These are phyloP conservation scores for Hybognathus amarus DNA, from an alignment of 2,797 vertebrate genomes.

Conservation along the genomic window DNA sequence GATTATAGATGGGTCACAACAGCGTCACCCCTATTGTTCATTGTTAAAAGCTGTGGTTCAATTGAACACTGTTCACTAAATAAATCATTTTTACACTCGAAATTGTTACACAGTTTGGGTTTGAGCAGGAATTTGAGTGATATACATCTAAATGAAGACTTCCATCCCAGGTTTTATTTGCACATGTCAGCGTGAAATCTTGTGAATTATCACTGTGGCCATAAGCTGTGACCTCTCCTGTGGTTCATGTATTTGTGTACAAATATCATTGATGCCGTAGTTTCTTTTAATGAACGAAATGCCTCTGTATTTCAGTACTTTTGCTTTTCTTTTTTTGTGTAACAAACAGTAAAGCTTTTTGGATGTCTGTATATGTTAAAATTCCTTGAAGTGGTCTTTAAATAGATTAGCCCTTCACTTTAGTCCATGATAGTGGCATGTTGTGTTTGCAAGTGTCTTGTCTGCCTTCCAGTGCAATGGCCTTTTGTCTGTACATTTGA, in stretches of 20 bases:
- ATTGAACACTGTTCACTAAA: neutral
- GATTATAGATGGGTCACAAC: constrained; percentile 39
- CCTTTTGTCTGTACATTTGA: constrained; percentile 33
- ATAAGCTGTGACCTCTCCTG: constrained; percentile 33
- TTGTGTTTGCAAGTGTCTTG: constrained; percentile 52
- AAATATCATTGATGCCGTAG: constrained; percentile 20
- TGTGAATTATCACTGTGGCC: constrained; percentile 34
- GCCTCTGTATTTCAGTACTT: constrained; percentile 64
- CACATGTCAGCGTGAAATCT: constrained; percentile 22
- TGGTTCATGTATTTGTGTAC: constrained; percentile 20
- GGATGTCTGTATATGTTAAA: constrained; percentile 15
- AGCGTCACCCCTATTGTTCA: neutral
- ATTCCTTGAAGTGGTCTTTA: constrained; percentile 65
- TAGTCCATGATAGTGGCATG: constrained; percentile 41
- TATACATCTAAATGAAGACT: constrained; percentile 22
- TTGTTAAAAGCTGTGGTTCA: constrained; percentile 6
- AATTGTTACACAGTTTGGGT: neutral
- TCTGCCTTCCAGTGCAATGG: constrained; percentile 45
- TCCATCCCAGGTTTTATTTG: constrained; percentile 29
- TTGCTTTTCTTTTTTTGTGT: constrained; percentile 62
- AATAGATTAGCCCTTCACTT: constrained; percentile 11
- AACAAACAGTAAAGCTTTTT: constrained; percentile 9
- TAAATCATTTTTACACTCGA: neutral
- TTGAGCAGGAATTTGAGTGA: constrained; percentile 7
- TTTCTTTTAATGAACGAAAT: constrained; percentile 48